Percentiles rank a stretch among this genome's conserved stretches.
These are phyloP conservation scores for Urocolius indicus DNA, from an alignment of 2,113 vertebrate genomes.

Conservation along the genomic window DNA sequence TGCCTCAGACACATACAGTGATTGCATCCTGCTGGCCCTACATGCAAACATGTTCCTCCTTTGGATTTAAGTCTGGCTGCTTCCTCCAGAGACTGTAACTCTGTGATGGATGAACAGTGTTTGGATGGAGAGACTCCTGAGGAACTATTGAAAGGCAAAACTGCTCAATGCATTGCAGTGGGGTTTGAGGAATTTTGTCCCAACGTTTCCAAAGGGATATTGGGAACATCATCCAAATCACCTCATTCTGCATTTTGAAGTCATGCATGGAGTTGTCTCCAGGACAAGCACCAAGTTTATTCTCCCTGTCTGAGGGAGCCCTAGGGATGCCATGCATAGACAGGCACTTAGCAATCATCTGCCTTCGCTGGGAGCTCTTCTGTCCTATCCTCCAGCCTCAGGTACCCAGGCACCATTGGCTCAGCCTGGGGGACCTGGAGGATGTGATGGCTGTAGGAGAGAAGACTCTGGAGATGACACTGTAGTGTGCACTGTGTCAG, in stretches of 20 bases:
- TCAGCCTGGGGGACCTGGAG: background rate
- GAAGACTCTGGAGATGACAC: fast-evolving
- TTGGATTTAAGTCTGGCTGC: background rate
- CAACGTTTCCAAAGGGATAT: background rate
- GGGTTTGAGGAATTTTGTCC: background rate
- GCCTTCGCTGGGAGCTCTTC: background rate
- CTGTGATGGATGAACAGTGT: background rate
- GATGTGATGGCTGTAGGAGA: background rate
- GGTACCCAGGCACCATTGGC: background rate
- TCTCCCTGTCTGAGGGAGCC: background rate
- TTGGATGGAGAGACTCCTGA: background rate
- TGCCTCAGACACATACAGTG: background rate
- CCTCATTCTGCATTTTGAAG: background rate
- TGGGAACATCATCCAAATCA: background rate
- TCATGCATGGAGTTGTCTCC: background rate
- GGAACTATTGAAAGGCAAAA: background rate
- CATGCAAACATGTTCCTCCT: background rate
- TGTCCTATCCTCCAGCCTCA: background rate
- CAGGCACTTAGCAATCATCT: background rate
- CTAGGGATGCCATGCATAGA: background rate
- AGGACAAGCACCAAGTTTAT: background rate
- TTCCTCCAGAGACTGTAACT: background rate
- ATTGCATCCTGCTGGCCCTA: background rate
- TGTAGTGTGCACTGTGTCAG: background rate
- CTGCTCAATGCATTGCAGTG: background rate